phyloP scores from a whole-genome alignment of 2,888 invertebrate genomes.

The Mimumesa dahlbomi region DNA sequence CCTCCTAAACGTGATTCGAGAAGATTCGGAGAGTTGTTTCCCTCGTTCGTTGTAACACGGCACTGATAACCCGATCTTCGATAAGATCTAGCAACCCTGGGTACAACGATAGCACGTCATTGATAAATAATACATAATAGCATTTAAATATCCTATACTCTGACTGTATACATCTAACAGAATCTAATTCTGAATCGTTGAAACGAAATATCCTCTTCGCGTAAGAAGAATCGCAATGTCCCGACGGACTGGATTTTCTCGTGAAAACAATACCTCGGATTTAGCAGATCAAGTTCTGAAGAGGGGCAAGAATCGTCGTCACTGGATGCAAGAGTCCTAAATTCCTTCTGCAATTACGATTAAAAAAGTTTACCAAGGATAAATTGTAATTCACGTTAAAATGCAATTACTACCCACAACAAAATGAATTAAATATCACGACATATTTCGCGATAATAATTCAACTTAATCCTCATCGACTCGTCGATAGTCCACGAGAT shows the following conservation, averaged over 20 bases:
- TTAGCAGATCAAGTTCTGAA: slow-evolving; percentile 66
- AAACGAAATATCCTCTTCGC: neutral
- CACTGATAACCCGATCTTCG: slow-evolving; percentile 1
- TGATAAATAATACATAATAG: neutral
- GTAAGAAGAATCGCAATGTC: neutral
- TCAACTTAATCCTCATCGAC: no score
- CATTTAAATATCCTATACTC: neutral
- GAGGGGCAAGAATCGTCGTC: slow-evolving; percentile 62
- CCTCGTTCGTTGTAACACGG: slow-evolving; percentile 1
- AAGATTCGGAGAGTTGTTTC: slow-evolving; percentile 16
- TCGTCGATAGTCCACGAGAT: no score
- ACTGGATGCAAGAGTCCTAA: slow-evolving; percentile 57
- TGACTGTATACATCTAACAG: neutral
- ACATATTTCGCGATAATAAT: no score
- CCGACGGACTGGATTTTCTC: neutral
- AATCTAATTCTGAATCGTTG: neutral
- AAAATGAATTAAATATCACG: no score
- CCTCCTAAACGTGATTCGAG: slow-evolving; percentile 4
- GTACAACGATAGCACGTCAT: neutral
- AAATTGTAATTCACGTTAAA: no score
- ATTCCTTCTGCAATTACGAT: slow-evolving; percentile 54
- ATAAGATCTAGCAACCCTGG: slow-evolving; percentile 27
- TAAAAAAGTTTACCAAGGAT: no score
- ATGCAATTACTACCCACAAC: no score
- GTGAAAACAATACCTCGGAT: slow-evolving; percentile 35